Evolutionary conservation across 2,113 vertebrate genomes (phyloP).

Genomic region (Donacobius atricapilla): DNA sequence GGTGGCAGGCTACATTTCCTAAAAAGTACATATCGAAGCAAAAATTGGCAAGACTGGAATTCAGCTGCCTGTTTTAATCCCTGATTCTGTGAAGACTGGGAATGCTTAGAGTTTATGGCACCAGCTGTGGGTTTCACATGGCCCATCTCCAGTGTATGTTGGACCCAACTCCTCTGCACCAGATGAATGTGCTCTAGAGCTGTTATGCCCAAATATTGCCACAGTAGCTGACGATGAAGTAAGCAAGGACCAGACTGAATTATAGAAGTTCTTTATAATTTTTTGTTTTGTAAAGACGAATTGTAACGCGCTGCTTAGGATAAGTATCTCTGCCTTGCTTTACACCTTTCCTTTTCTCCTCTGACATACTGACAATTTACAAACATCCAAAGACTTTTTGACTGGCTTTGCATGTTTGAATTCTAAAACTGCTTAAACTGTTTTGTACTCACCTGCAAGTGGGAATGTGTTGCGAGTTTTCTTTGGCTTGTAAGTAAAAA

Average conservation of each 20-base stretch:
- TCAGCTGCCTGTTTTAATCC: not conserved
- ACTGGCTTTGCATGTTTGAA: not conserved
- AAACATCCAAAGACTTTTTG: not conserved
- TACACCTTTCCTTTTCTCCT: not conserved
- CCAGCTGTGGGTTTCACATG: not conserved
- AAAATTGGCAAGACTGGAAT: not conserved
- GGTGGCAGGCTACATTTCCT: not conserved
- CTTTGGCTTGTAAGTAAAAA: not conserved
- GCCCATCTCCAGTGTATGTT: not conserved
- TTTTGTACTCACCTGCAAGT: not conserved
- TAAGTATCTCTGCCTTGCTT: not conserved
- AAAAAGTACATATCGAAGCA: not conserved
- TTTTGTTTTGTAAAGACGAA: not conserved
- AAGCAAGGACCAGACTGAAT: not conserved
- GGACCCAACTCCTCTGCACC: not conserved
- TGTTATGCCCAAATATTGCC: not conserved
- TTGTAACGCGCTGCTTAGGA: not conserved
- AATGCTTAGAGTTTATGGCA: not conserved
- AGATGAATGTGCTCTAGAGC: not conserved
- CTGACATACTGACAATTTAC: not conserved
- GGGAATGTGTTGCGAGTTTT: not conserved
- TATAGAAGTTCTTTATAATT: not conserved
- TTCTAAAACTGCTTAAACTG: not conserved
- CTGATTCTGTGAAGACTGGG: not conserved
- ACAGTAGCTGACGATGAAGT: not conserved